These are phyloP conservation scores for Phyllostomus discolor DNA, from an alignment of 2,113 vertebrate species.

Conservation along the genomic window DNA sequence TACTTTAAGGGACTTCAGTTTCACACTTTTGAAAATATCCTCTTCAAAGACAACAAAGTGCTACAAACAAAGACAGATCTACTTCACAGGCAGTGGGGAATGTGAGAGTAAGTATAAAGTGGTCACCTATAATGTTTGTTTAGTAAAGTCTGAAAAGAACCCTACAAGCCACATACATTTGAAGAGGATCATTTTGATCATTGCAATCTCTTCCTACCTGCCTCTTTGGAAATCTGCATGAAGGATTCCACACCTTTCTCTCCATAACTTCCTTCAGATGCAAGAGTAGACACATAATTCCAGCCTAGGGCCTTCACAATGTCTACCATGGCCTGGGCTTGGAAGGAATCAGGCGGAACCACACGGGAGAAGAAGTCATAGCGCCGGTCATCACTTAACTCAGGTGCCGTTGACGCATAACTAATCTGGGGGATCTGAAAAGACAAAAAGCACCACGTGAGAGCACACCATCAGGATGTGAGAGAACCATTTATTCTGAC, in stretches of 20 bases:
- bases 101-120: not conserved
- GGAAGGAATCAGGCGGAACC: conserved; percentile 98
- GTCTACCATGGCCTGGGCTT: conserved; percentile 99
- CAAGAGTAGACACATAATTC: conserved; percentile 97
- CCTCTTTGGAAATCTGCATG: conserved; percentile 96
- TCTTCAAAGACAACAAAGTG: not conserved
- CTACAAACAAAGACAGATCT: not conserved
- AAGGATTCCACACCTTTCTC: conserved; percentile 99
- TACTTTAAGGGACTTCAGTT: not conserved
- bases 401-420: conserved; percentile 97
- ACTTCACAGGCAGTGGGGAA: not conserved
- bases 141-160: not conserved
- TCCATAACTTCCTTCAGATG: conserved; percentile 97
- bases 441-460: conserved; percentile 57
- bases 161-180: not conserved
- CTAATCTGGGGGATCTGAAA: conserved; percentile 98
- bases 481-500: not conserved
- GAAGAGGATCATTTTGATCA: not conserved
- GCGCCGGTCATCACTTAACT: conserved; percentile 95
- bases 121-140: not conserved
- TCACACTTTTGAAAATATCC: not conserved
- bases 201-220: conserved; percentile 84
- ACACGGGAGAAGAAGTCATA: conserved; percentile 99
- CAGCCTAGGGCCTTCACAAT: conserved; percentile 95
- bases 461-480: not conserved